Conservation (phyloP, 2,797 vertebrate species). For the Anabacerthia variegaticeps region DNA sequence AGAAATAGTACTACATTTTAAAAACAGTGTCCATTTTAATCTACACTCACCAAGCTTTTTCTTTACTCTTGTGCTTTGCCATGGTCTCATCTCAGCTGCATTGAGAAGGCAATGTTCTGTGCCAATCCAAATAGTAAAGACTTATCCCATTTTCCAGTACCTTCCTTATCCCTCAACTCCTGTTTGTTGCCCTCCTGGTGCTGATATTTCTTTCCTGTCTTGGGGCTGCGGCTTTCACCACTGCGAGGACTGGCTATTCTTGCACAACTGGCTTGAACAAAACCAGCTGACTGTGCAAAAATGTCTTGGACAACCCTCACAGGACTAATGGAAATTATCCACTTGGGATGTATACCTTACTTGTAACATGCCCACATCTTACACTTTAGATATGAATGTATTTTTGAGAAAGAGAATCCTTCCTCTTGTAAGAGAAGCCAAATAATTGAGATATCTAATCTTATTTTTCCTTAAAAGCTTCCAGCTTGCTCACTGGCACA, state of each 20-base stretch:
- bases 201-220: background rate
- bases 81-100: background rate
- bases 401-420: background rate
- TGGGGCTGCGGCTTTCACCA: background rate
- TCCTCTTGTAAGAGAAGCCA: background rate
- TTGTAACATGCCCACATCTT: accelerated
- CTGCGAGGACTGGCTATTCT: background rate
- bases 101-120: background rate
- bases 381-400: background rate
- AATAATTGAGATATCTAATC: background rate
- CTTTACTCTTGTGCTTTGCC: background rate
- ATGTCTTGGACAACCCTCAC: background rate
- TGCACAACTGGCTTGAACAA: background rate
- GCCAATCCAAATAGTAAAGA: background rate
- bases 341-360: background rate
- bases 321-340: background rate
- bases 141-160: background rate
- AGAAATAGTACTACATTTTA: background rate
- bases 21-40: background rate
- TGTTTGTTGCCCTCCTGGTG: background rate
- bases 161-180: background rate
- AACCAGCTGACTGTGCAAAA: background rate
- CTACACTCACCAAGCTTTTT: background rate
- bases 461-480: background rate
- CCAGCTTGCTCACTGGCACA: background rate